Percentiles rank a stretch among this genome's conserved stretches.
Evolutionary conservation across 2,888 invertebrate genomes (phyloP).

Genomic region (Allolobophora icterica): DNA sequence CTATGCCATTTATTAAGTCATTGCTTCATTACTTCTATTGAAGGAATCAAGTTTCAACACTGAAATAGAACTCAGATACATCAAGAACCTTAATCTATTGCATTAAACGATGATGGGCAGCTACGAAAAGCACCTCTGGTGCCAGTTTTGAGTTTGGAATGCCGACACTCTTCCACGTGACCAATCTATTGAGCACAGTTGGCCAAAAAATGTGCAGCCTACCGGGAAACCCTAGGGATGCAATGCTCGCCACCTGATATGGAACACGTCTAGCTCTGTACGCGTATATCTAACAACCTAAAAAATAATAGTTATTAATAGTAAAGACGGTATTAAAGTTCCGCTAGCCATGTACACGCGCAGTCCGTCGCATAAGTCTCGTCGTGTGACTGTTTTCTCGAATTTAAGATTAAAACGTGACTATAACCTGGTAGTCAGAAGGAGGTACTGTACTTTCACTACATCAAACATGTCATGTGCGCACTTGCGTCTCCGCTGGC

Average conservation of each 20-base stretch:
- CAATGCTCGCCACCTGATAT: slow-evolving; percentile 15
- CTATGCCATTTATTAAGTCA: no score
- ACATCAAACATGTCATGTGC: slow-evolving; percentile 31
- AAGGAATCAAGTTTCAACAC: background rate
- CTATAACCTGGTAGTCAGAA: slow-evolving; percentile 22
- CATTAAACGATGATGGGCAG: background rate
- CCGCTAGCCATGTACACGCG: background rate
- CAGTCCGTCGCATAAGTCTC: background rate
- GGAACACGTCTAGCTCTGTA: background rate
- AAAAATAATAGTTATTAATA: background rate
- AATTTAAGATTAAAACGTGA: slow-evolving; percentile 18
- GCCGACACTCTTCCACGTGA: background rate
- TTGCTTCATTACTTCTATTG: background rate
- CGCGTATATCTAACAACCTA: slow-evolving; percentile 20
- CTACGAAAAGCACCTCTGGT: background rate
- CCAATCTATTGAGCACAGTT: background rate
- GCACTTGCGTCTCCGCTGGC: background rate
- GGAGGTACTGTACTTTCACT: slow-evolving; percentile 25
- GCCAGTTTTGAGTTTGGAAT: background rate
- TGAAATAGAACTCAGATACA: background rate
- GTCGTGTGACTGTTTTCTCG: background rate
- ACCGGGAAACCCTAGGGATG: background rate
- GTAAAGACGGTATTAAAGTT: background rate
- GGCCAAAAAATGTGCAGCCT: background rate
- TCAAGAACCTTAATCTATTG: background rate